Evolutionary conservation across 2,797 vertebrate species (phyloP).

Genomic region (Sternotherus odoratus): DNA sequence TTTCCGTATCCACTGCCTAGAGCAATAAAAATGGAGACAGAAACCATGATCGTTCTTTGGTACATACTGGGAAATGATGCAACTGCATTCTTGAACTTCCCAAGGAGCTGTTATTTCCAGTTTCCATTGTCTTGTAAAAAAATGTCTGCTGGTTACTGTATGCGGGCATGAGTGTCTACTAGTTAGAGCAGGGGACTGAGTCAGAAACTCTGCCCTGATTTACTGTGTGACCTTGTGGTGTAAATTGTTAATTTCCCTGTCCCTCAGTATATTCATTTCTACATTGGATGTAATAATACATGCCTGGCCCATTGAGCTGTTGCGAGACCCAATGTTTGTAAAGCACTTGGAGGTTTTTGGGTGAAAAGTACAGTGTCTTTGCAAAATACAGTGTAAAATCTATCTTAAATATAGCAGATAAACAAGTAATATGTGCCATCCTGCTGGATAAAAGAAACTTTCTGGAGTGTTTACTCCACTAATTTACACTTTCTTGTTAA

Average conservation of each 20-base stretch:
- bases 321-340: neutral
- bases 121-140: neutral
- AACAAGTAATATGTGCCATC: neutral
- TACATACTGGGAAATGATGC: neutral
- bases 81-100: neutral
- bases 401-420: neutral
- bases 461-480: conserved; percentile 65
- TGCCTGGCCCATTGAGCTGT: neutral
- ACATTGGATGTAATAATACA: neutral
- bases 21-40: conserved; percentile 64
- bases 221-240: neutral
- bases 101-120: neutral
- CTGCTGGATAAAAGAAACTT: conserved; percentile 23
- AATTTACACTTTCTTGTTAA: conserved; percentile 71
- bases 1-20: conserved; percentile 58
- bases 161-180: neutral
- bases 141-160: neutral
- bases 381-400: neutral
- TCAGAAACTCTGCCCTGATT: neutral
- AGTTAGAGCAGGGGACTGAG: neutral
- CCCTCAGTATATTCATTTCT: neutral
- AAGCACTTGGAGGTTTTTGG: neutral
- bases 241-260: neutral
- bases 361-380: neutral
- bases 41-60: conserved; percentile 23